Base-by-base conservation (phyloP, 2,113 vertebrate species). In the Prunella fulvescens region DNA sequence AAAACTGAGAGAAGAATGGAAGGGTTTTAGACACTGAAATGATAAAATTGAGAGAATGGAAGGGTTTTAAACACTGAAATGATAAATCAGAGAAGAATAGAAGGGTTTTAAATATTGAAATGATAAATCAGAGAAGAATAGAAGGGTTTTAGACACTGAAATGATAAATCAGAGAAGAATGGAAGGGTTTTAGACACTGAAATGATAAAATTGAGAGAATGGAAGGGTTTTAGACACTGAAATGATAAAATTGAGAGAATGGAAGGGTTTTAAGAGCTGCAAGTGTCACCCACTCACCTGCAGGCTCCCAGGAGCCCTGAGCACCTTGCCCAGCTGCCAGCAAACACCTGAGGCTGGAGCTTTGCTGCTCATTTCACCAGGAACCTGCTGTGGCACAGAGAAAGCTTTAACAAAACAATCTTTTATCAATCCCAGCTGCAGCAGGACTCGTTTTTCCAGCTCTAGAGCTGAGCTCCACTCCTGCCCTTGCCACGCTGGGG, bases 391-490 rank as follows among this genome's bases (percentile, higher is more conserved):
- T 0, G 1, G 64, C 1, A 14, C 22, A 81, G 50, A 69, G 12
- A 35, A 0, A 23, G 23, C 19, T 1, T 22, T 6, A 69, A 58
- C 44, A 47, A 39, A 73, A 37, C 44, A 4, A 35, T 13, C 58
- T 26, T 40, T 58, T 14, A 16, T 18, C 70, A 54, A 23, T 9
- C 22, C 64, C 37, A 29, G 62, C 58, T 8, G 50, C 4, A 39
- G 90, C 11, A 72, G 37, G 92, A 96, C 95, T 86, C 33, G 96
- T 93, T 97, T 84, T 97, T 94, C 96, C 95, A 79, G 95, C 92
- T 93, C 6, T 6, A 6, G 45, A 31, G 45, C 72, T 5, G 14
- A 24, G 72, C 72, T 7, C 28, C 19, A 10, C 3, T 15, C 45
- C 9, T 53, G 12, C 65, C 64, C 45, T 67, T 62, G 2, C 25